Evolutionary conservation across 2,888 invertebrate species (phyloP).

Genomic region (Achlya flavicornis): DNA sequence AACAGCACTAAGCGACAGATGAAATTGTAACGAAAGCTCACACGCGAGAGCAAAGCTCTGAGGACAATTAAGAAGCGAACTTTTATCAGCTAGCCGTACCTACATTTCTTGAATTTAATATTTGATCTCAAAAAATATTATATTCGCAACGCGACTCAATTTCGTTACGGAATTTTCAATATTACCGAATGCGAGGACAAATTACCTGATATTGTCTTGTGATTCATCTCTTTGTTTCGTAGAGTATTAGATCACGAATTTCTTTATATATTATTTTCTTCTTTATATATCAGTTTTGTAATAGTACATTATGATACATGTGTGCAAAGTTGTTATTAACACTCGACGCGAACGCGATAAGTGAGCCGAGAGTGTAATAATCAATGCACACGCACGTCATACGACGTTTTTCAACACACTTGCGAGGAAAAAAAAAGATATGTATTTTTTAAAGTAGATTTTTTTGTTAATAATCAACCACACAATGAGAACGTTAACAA

Average conservation of each 20-base stretch:
- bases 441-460: no score
- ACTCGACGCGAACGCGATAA: no score
- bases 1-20: neutral
- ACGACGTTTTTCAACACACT: no score
- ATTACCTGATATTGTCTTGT: neutral
- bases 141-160: neutral
- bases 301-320: no score
- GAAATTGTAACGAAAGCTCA: neutral
- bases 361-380: no score
- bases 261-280: no score
- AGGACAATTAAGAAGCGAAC: neutral
- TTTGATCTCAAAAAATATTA: conserved; percentile 1
- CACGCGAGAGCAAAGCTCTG: neutral
- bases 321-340: no score
- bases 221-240: neutral
- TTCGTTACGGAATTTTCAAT: conserved; percentile 6
- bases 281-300: no score
- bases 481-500: no score
- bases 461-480: no score
- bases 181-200: neutral
- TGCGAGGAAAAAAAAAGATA: no score
- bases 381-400: no score
- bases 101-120: conserved; percentile 2
- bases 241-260: neutral
- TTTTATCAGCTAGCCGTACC: neutral